Conservation (phyloP, 1,140 invertebrate genomes). For the Pararge aegeria region DNA sequence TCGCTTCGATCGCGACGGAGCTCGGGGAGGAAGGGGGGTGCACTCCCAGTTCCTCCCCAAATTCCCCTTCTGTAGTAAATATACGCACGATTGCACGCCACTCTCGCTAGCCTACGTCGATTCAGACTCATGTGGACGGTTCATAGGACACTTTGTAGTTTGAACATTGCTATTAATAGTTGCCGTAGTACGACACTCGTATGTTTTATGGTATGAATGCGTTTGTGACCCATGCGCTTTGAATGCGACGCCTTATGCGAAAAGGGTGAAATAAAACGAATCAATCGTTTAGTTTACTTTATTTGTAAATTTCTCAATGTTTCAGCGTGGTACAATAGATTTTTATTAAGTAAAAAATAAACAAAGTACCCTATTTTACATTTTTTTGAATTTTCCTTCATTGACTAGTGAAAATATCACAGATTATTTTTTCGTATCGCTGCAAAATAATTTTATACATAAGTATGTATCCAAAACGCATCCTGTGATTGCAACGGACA, state of each 20-base stretch:
- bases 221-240: conserved; percentile 17
- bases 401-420: conserved; percentile 52
- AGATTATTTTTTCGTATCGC: conserved; percentile 36
- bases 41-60: conserved; percentile 48
- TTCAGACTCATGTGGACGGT: conserved; percentile 43
- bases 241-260: not conserved
- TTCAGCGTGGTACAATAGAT: conserved; percentile 62
- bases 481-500: conserved; percentile 48
- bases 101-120: conserved; percentile 58
- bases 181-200: conserved; percentile 36
- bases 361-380: conserved; percentile 45
- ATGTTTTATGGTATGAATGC: conserved; percentile 32
- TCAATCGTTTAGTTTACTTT: conserved; percentile 51
- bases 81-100: conserved; percentile 68
- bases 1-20: conserved; percentile 67
- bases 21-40: conserved; percentile 39
- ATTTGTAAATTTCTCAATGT: conserved; percentile 65
- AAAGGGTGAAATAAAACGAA: conserved; percentile 31
- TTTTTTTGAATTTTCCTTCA: conserved; percentile 57
- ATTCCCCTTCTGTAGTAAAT: conserved; percentile 66
- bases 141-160: conserved; percentile 40
- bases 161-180: conserved; percentile 41
- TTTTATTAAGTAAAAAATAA: conserved; percentile 50
- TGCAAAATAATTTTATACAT: conserved; percentile 29
- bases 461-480: conserved; percentile 50